phyloP scores from a whole-genome alignment of 2,888 invertebrate genomes.

The Psylliodes chrysocephalus region DNA sequence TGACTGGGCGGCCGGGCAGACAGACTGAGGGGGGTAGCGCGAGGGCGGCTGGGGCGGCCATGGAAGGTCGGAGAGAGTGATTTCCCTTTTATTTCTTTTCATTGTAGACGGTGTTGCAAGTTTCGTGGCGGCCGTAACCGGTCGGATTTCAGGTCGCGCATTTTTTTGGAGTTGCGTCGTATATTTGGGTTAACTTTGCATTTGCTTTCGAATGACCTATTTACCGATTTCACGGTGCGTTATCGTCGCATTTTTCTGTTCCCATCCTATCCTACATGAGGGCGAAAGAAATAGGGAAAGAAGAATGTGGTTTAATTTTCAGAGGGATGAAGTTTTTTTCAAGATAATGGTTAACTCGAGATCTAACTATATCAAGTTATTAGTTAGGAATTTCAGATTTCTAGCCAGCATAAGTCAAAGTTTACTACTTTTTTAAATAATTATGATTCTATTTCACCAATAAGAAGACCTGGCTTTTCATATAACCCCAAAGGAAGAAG shows the following conservation, averaged over 20 bases:
- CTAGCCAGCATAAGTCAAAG: too few relatives aligned
- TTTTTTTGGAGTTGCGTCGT: slow-evolving; percentile 45
- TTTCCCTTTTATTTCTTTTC: slow-evolving; percentile 32
- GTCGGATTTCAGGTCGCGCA: slow-evolving; percentile 32
- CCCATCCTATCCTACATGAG: too few relatives aligned
- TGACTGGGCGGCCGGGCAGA: slow-evolving; percentile 18
- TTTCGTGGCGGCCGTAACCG: slow-evolving; percentile 32
- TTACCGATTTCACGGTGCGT: slow-evolving; percentile 25
- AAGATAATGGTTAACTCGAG: too few relatives aligned
- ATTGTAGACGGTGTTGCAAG: slow-evolving; percentile 31
- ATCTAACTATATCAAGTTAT: too few relatives aligned
- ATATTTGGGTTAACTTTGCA: slow-evolving; percentile 50
- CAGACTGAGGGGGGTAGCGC: slow-evolving; percentile 6
- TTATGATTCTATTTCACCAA: too few relatives aligned
- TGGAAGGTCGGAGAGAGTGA: slow-evolving; percentile 17
- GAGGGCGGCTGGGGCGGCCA: slow-evolving; percentile 13
- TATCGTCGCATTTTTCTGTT: slow-evolving; percentile 26
- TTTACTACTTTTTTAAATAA: too few relatives aligned
- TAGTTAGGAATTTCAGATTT: too few relatives aligned
- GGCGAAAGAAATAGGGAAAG: too few relatives aligned
- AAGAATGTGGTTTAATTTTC: too few relatives aligned
- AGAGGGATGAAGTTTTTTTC: too few relatives aligned
- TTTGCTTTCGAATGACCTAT: slow-evolving; percentile 17
- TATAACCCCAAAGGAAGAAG: too few relatives aligned
- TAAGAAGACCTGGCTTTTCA: too few relatives aligned